Percentiles rank a stretch among this genome's conserved stretches.
Evolutionary conservation across 1,140 invertebrate species (phyloP).

Genomic region (Apis florea): DNA sequence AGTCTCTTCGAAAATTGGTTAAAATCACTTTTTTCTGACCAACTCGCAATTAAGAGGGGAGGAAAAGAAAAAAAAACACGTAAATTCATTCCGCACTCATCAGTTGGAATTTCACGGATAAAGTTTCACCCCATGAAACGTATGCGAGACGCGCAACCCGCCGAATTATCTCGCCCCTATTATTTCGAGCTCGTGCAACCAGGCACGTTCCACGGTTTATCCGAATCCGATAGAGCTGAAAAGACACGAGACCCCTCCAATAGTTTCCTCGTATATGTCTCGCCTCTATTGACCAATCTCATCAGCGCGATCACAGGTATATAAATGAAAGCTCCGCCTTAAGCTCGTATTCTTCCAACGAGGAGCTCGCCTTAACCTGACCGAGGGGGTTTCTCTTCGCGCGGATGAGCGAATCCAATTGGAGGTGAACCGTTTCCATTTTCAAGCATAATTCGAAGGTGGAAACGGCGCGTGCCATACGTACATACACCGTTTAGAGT

Average conservation of each 20-base stretch:
- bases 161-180: conserved; percentile 23
- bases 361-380: neutral
- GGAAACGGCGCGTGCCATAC: neutral
- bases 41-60: neutral
- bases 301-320: conserved; percentile 47
- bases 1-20: no score
- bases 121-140: neutral
- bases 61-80: neutral
- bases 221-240: conserved; percentile 50
- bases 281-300: conserved; percentile 56
- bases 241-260: conserved; percentile 38
- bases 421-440: neutral
- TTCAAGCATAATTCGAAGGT: conserved; percentile 20
- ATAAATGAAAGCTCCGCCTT: conserved; percentile 48
- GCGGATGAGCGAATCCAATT: neutral
- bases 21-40: neutral
- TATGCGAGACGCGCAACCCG: neutral
- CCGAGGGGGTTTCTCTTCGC: neutral
- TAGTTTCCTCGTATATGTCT: neutral
- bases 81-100: neutral
- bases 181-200: conserved; percentile 45
- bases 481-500: neutral
- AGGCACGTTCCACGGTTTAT: conserved; percentile 54
- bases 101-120: neutral
- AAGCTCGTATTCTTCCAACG: conserved; percentile 41